Evolutionary conservation across 2,888 invertebrate species (phyloP), one percentile per base, ranked within the genome.

Genomic region (Heliothis peltigera): DNA sequence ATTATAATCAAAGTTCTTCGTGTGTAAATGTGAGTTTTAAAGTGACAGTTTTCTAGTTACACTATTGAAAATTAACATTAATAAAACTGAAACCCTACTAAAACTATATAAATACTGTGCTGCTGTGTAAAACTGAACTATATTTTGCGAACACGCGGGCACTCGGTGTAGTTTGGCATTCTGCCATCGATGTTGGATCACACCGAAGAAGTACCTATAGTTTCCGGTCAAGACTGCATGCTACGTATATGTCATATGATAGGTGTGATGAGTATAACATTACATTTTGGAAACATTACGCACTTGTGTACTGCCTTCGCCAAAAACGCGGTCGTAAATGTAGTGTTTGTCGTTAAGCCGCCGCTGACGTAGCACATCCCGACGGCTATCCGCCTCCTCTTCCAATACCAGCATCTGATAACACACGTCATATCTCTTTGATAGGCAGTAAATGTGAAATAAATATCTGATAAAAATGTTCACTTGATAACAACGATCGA

Each of bases 261-360:
- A 39, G 1, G 32, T 32, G 28, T 0, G 32, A 12, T 32, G 10
- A 10, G 28, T 28, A 32, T 32, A 32, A 32, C 12, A 12, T 32
- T 10, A 32, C 32, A 10, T 32, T 32, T 10, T 10, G 12, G 32
- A 7, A 56, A 17, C 18, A 8, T 65, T 52, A 78, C 83, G 89
- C 91, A 98, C 98, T 96, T 98, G 98, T 0, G 97, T 96, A 21
- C 98, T 97, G 71, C 97, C 96, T 87, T 98, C 98, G 55, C 97
- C 97, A 87, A 99, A 98, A 8, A 98, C 98, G 57, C 97, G 96
- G 88, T 99, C 99, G 89, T 98, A 99, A 3, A 97, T 96, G 91
- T 98, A 99, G 87, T 98, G 97, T 75, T 98, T 97, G 72, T 98
- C 98, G 19, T 96, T 95, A 57, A 95, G 93, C 63, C 96, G 96